Base-by-base conservation (phyloP, 2,888 invertebrate genomes). In the Platypus cylindrus region DNA sequence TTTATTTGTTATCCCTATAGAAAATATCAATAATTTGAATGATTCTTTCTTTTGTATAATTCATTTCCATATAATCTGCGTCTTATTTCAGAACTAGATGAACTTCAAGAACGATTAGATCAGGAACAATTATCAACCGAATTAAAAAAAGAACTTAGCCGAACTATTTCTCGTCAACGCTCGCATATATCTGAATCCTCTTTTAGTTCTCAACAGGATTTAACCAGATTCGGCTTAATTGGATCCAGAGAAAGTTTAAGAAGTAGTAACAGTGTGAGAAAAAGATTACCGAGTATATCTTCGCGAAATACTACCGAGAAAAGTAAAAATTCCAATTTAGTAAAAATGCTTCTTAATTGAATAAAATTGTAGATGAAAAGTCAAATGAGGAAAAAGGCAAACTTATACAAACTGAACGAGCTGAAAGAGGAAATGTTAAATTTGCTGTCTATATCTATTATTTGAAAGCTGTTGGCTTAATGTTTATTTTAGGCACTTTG, bases 381-480 rank as follows among this genome's bases (percentile, higher is more conserved):
- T n/a, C n/a, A n/a, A n/a, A n/a, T 12, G 12, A 13, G 14, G 34
- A 34, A n/a, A 45, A 46, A 17, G 45, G 46, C 9, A 55, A 53
- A 37, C 43, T 72, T 2, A 69, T 69, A 27, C 62, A 66, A 43
- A 60, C 56, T 3, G 72, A 72, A 46, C 61, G 55, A 28, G 52
- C 65, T 1, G 66, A 67, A 47, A 65, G 62, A 9, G 50, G 48
- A 24, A 50, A 45, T 50, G 70, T 71, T 51, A 83, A 86, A 61
- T 74, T 77, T 66, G 64, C 68, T 43, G 87, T 93, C 0, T 90
- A 90, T 62, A 71, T 78, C 48, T 78, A 83, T 58, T 94, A 93
- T 58, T 66, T 89, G 46, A 72, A 71, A 59, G 79, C 83, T 31
- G 78, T 87, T 44, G 86, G 91, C 23, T 62, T 83, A 51, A 63